phyloP scores from a whole-genome alignment of 2,113 vertebrate species.

The Odocoileus hemionus region DNA sequence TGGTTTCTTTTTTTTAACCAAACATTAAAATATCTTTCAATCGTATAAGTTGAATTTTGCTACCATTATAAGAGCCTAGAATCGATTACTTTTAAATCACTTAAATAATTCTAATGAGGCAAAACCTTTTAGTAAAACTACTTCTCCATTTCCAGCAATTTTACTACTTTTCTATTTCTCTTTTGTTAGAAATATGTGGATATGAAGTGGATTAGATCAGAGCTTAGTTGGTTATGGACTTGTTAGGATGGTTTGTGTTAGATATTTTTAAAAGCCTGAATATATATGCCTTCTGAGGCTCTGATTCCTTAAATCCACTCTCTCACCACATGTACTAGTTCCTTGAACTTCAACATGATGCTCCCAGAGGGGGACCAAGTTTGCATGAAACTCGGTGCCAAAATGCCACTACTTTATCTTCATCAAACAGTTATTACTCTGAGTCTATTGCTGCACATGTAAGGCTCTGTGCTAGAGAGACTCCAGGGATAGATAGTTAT shows the following conservation, averaged over 20 bases:
- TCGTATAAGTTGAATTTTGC: neutral
- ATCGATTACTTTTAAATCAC: constrained; percentile 1
- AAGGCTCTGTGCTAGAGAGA: neutral
- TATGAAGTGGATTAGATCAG: neutral
- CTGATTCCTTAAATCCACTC: neutral
- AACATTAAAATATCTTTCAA: neutral
- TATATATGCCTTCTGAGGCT: neutral
- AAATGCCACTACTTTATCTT: neutral
- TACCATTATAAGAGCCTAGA: neutral
- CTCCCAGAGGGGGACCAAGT: neutral
- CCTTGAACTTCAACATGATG: neutral
- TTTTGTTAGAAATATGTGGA: neutral
- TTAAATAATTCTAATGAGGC: constrained; percentile 11
- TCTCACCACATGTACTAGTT: neutral
- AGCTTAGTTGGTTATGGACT: neutral
- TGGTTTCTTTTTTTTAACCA: neutral
- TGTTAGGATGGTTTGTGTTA: neutral
- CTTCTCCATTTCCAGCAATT: neutral
- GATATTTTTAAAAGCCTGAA: neutral
- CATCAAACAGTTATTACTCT: neutral
- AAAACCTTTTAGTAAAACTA: neutral
- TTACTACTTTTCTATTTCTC: neutral
- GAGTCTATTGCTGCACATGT: neutral
- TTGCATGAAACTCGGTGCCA: neutral
- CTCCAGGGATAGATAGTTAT: neutral